Evolutionary conservation across 2,797 vertebrate genomes (phyloP).

Genomic region (Myripristis jacobus): DNA sequence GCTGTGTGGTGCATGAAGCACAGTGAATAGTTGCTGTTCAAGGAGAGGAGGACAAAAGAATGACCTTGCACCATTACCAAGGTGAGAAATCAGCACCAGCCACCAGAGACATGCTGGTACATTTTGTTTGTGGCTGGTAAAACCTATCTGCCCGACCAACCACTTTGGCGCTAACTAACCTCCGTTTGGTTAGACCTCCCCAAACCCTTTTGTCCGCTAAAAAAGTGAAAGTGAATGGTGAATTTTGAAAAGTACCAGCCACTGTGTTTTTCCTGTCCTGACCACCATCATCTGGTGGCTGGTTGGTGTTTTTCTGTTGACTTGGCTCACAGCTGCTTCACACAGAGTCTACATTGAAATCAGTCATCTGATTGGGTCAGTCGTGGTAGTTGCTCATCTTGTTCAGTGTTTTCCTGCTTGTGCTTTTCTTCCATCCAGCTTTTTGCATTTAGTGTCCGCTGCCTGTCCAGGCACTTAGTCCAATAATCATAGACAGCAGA

Average conservation of each 20-base stretch:
- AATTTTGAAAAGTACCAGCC: not conserved
- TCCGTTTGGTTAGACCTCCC: not conserved
- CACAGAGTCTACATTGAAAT: conserved; percentile 45
- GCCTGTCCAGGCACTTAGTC: conserved; percentile 53
- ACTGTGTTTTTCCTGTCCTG: not conserved
- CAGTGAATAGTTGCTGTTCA: not conserved
- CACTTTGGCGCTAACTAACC: not conserved
- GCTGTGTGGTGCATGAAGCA: not conserved
- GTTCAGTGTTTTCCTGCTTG: conserved; percentile 80
- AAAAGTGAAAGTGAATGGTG: not conserved
- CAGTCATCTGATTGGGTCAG: conserved; percentile 48
- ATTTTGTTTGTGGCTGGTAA: not conserved
- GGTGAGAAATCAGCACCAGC: not conserved
- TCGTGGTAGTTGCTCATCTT: conserved; percentile 64
- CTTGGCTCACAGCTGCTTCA: conserved; percentile 63
- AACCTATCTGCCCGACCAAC: not conserved
- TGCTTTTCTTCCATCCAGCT: conserved; percentile 82
- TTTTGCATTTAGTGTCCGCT: conserved; percentile 68
- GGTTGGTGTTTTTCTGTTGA: conserved; percentile 53
- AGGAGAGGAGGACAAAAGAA: not conserved
- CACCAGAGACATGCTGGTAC: not conserved
- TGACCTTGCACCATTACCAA: conserved; percentile 7
- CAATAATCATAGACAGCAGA: conserved; percentile 32
- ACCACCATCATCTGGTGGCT: conserved; percentile 21
- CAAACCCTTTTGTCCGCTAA: not conserved